Conservation (phyloP, 2,113 vertebrate genomes). For the Galemys pyrenaicus region DNA sequence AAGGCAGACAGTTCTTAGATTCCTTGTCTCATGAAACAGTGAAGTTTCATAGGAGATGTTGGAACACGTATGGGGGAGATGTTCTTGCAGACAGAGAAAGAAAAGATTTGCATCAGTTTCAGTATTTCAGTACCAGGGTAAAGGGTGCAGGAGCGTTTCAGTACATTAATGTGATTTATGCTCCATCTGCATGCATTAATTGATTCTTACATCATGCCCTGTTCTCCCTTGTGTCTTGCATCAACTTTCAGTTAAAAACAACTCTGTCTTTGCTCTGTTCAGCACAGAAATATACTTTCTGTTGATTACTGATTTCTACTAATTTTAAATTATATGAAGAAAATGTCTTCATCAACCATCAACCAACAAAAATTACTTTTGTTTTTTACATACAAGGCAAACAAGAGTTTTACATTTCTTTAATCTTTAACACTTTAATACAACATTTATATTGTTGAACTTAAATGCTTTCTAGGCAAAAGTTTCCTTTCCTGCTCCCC, state of each 20-base stretch:
- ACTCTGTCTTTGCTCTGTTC: neutral
- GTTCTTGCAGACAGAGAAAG: neutral
- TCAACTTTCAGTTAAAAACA: constrained; percentile 44
- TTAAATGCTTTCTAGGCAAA: neutral
- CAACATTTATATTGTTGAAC: neutral
- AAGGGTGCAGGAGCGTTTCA: neutral
- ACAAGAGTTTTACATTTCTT: neutral
- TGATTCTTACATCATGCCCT: constrained; percentile 58
- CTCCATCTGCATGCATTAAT: constrained; percentile 1
- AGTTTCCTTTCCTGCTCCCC: neutral
- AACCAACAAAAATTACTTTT: neutral
- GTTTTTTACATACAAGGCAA: neutral
- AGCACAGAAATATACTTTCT: neutral
- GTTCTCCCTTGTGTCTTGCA: constrained; percentile 10
- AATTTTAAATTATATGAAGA: neutral
- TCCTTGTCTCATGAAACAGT: neutral
- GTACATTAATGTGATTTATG: constrained; percentile 43
- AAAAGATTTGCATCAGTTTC: neutral
- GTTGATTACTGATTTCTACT: neutral
- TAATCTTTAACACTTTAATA: neutral
- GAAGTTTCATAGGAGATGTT: neutral
- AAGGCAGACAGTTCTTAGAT: neutral
- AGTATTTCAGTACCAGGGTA: neutral
- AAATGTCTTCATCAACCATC: neutral
- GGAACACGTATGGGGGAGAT: neutral